Conservation (phyloP, 2,888 invertebrate genomes). For the Holacanthella duospinosa region DNA sequence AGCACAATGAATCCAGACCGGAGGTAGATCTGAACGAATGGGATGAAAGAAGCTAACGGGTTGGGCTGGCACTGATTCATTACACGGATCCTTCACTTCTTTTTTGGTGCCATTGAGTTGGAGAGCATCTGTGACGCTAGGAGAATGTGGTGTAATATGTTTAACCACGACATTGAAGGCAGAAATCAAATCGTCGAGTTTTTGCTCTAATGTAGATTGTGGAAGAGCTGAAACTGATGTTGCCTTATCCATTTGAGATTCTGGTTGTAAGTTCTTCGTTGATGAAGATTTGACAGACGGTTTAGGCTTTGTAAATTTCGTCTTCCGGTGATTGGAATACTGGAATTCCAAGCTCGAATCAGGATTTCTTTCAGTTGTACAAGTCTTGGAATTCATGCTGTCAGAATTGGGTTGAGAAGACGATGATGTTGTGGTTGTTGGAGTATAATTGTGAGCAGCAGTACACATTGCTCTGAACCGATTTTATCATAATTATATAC, state of each 20-base stretch:
- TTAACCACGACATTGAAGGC: neutral
- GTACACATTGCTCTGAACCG: neutral
- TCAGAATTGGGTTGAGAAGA: too few species aligned
- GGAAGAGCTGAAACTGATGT: neutral
- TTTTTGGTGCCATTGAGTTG: neutral
- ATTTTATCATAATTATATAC: neutral
- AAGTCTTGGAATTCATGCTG: too few species aligned
- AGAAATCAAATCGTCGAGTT: neutral
- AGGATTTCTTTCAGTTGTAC: too few species aligned
- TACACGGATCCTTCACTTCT: neutral
- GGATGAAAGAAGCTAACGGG: slow-evolving; percentile 15
- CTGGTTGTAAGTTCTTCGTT: neutral
- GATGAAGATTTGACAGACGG: neutral
- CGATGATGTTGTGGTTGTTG: neutral
- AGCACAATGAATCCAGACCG: neutral
- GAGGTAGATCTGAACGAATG: neutral
- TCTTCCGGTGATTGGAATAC: neutral
- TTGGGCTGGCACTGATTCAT: neutral
- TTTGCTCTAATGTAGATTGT: neutral
- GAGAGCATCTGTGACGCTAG: neutral
- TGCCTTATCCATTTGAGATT: neutral
- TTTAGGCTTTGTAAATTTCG: neutral
- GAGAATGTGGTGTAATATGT: neutral
- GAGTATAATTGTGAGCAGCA: neutral
- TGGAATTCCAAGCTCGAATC: too few species aligned